Conservation (phyloP, 1,140 invertebrate genomes). For the Caerostris extrusa region DNA sequence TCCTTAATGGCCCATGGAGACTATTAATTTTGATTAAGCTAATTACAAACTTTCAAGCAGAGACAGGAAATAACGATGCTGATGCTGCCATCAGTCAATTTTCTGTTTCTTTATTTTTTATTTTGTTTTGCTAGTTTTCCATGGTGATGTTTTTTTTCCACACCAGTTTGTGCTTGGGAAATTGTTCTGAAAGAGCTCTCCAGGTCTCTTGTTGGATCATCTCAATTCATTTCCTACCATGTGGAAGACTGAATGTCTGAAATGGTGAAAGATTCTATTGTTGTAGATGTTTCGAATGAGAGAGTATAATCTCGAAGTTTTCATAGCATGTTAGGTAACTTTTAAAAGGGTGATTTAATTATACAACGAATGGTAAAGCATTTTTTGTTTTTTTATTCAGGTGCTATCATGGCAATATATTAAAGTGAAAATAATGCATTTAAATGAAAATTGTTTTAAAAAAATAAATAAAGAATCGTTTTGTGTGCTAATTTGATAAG, state of each 20-base stretch:
- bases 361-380: too few relatives aligned
- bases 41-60: conserved; percentile 37
- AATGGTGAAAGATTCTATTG: background rate
- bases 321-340: too few relatives aligned
- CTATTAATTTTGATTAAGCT: conserved; percentile 60
- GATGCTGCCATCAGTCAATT: background rate
- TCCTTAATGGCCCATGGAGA: background rate
- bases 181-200: background rate
- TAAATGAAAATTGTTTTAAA: too few relatives aligned
- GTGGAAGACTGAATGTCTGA: background rate
- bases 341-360: too few relatives aligned
- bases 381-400: too few relatives aligned
- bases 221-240: background rate
- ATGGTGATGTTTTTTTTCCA: background rate
- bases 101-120: background rate
- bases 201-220: background rate
- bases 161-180: background rate
- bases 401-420: too few relatives aligned
- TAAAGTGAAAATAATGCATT: too few relatives aligned
- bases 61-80: conserved; percentile 43
- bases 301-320: too few relatives aligned
- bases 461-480: too few relatives aligned
- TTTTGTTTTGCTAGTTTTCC: background rate
- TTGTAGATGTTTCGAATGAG: background rate
- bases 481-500: too few relatives aligned